Conservation (phyloP, 2,797 vertebrate species). For the Lagocephalus sceleratus region DNA sequence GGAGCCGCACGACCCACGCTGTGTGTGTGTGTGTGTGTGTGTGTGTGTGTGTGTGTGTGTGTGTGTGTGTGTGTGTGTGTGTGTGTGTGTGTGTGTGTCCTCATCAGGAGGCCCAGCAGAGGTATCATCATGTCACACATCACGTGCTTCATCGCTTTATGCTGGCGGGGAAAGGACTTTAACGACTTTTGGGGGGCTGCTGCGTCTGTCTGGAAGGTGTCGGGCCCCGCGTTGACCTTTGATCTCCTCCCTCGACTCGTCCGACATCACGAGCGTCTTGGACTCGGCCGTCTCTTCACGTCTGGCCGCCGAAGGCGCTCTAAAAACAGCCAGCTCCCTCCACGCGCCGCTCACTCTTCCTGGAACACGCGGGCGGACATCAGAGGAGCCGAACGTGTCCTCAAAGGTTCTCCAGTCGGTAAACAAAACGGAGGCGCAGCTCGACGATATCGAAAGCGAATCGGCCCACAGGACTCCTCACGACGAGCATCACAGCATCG, state of each 20-base stretch:
- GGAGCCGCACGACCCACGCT: no score
- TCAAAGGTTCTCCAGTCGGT: constrained; percentile 16
- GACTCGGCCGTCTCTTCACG: constrained; percentile 82
- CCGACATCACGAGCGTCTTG: constrained; percentile 85
- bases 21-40: no score
- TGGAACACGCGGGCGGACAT: constrained; percentile 33
- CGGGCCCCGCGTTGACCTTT: constrained; percentile 79
- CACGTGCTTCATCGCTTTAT: not conserved
- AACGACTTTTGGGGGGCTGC: no score
- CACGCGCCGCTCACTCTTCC: constrained; percentile 84
- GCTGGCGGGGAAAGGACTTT: constrained; percentile 4
- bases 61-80: no score
- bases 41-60: no score
- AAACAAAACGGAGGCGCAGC: not conserved
- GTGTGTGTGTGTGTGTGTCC: no score
- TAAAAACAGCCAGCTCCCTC: constrained; percentile 86
- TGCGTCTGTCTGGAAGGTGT: constrained; percentile 78
- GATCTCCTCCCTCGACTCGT: constrained; percentile 86
- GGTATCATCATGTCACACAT: not conserved
- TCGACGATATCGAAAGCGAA: no score
- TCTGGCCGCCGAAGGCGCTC: constrained; percentile 84
- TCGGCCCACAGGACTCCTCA: no score
- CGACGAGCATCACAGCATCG: no score
- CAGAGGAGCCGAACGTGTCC: not conserved
- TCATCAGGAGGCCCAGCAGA: no score